Conservation (phyloP, 2,888 invertebrate species). For the Clepsis dumicolana region DNA sequence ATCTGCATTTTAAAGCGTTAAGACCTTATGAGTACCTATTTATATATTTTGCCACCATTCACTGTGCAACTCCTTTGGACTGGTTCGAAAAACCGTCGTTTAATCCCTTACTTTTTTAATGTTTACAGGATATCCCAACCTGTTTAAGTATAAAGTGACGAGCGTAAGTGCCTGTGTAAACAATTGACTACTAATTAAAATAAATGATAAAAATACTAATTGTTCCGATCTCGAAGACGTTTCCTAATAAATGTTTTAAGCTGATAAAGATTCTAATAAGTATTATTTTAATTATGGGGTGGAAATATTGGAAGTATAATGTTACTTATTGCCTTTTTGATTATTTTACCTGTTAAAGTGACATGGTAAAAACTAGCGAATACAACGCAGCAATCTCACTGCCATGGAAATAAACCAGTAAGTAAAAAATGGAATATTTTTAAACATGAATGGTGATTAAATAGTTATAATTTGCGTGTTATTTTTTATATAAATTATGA, state of each 20-base stretch:
- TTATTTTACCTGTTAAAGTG: background rate
- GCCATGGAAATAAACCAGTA: background rate
- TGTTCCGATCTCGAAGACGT: background rate
- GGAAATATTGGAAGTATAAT: background rate
- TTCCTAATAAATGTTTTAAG: background rate
- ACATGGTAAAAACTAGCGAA: background rate
- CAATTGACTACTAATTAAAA: background rate
- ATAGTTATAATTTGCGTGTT: background rate
- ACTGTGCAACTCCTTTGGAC: background rate
- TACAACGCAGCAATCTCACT: background rate
- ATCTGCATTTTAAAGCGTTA: background rate
- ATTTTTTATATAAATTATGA: too few relatives aligned
- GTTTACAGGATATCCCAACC: background rate
- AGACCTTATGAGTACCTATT: background rate
- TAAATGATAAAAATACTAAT: background rate
- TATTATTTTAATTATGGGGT: background rate
- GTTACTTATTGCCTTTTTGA: background rate
- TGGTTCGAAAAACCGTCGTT: background rate
- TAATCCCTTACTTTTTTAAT: background rate
- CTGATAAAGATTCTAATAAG: background rate
- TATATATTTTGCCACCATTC: background rate
- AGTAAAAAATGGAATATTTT: background rate
- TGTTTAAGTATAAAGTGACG: background rate
- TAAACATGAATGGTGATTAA: too few relatives aligned
- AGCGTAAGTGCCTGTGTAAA: background rate